phyloP scores from a whole-genome alignment of 2,888 invertebrate genomes.

The Morpho helenor region DNA sequence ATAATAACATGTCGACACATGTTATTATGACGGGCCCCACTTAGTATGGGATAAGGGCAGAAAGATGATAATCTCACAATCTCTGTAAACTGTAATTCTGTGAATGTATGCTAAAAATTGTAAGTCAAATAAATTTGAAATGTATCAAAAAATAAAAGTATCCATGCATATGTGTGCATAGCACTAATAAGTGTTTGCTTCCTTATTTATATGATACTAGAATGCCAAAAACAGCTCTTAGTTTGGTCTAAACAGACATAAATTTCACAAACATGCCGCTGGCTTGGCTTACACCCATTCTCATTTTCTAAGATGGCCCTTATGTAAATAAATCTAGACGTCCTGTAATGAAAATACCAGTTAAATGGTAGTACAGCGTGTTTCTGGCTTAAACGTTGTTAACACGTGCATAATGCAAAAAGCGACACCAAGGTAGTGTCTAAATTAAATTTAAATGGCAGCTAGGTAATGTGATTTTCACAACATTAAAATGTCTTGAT shows the following conservation, averaged over 20 bases:
- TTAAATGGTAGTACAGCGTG: constrained; percentile 36
- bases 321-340: constrained; percentile 48
- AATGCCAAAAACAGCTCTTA: background rate
- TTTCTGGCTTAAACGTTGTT: constrained; percentile 32
- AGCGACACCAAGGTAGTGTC: constrained; percentile 14
- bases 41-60: too few species aligned
- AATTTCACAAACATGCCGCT: constrained; percentile 41
- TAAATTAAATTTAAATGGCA: constrained; percentile 26
- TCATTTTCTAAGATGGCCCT: constrained; percentile 59
- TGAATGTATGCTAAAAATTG: too few species aligned
- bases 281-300: constrained; percentile 45
- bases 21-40: too few species aligned
- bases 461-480: constrained; percentile 9
- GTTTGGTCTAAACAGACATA: constrained; percentile 38
- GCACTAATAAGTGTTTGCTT: too few species aligned
- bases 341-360: constrained; percentile 53
- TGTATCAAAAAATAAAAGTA: too few species aligned
- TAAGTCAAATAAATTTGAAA: too few species aligned
- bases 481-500: background rate
- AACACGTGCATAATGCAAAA: constrained; percentile 28
- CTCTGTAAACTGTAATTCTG: too few species aligned
- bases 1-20: too few species aligned
- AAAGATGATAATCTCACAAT: too few species aligned
- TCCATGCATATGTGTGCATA: too few species aligned
- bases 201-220: too few species aligned